A percentile compares a stretch with the other conserved stretches of the same genome.
Evolutionary conservation across 2,113 vertebrate genomes (phyloP).

Genomic region (Neogale vison): DNA sequence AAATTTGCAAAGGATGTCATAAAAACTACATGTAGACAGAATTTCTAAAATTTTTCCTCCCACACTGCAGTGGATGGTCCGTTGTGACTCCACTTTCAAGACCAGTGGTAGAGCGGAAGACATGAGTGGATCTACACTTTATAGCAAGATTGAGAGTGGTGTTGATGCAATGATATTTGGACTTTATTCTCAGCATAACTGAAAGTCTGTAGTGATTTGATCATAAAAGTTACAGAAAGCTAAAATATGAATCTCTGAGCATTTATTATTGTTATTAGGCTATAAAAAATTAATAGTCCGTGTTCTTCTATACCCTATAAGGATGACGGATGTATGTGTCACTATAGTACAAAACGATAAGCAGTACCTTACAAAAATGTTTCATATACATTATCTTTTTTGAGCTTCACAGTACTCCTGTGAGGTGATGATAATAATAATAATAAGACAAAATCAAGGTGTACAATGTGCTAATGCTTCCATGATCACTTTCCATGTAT

Average conservation of each 20-base stretch:
- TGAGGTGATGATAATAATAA: background rate
- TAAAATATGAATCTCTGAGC: background rate
- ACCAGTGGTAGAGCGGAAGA: background rate
- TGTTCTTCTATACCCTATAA: background rate
- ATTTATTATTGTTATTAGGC: background rate
- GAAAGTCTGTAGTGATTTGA: background rate
- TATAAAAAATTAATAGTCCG: background rate
- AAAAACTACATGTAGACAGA: background rate
- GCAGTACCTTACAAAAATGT: background rate
- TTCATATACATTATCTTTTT: background rate
- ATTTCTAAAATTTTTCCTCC: background rate
- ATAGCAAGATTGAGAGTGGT: background rate
- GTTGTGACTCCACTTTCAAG: background rate
- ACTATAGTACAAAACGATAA: background rate
- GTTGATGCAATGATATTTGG: background rate
- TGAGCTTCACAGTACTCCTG: background rate
- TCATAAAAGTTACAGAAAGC: background rate
- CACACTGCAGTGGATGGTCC: background rate
- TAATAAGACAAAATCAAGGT: background rate
- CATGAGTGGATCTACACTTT: background rate
- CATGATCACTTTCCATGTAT: background rate
- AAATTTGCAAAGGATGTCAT: background rate
- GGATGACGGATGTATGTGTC: background rate
- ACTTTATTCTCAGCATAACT: background rate
- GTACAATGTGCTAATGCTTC: background rate